Evolutionary conservation across 2,113 vertebrate species (phyloP).

Genomic region (Ramphastos sulfuratus): DNA sequence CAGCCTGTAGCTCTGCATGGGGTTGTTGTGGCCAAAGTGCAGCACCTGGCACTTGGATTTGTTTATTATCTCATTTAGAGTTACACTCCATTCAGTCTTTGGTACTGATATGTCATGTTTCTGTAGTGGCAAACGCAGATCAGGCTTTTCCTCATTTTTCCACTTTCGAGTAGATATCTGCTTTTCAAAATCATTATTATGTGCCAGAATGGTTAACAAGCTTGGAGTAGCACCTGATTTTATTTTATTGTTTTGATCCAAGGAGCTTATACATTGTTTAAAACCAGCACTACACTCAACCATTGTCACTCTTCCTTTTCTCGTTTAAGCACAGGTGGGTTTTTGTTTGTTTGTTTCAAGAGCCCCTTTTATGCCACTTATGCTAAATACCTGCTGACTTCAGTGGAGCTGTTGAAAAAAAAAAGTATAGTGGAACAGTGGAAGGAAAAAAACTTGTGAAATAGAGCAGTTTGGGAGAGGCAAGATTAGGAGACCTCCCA

Average conservation of each 20-base stretch:
- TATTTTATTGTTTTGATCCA: not conserved
- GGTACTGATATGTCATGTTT: not conserved
- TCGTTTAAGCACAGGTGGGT: not conserved
- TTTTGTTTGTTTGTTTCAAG: not conserved
- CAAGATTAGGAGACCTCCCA: not conserved
- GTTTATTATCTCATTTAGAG: not conserved
- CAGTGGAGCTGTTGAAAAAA: not conserved
- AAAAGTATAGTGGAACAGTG: not conserved
- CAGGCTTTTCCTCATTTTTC: not conserved
- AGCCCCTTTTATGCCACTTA: not conserved
- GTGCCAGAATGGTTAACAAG: not conserved
- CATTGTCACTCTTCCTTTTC: not conserved
- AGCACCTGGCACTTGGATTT: too few species aligned
- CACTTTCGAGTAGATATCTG: not conserved
- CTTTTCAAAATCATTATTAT: not conserved
- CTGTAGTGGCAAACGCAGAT: not conserved
- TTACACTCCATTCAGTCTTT: not conserved
- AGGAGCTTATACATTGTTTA: not conserved
- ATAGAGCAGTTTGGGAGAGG: not conserved
- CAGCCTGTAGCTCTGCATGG: too few species aligned
- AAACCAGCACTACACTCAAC: not conserved
- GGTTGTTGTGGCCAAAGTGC: too few species aligned
- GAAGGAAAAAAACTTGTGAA: not conserved
- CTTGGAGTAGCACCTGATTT: not conserved
- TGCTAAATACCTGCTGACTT: not conserved